Evolutionary conservation across 2,797 vertebrate species (phyloP), one percentile per base, ranked within the genome.

Genomic region (Sarcophilus harrisii): DNA sequence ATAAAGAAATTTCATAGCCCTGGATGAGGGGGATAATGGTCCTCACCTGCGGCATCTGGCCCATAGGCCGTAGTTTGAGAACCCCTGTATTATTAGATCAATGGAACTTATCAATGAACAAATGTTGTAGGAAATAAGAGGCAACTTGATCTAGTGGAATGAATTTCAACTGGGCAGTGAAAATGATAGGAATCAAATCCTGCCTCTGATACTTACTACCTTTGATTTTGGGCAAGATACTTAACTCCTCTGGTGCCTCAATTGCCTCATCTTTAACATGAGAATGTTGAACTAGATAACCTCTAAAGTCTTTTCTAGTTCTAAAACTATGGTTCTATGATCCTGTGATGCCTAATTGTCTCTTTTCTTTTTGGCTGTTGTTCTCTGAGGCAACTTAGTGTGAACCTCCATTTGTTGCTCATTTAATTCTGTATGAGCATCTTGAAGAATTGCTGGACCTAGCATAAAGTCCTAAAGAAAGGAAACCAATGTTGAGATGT

Each of bases 401-500:
- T 95, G 93, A 96, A 95, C 97, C 98, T 98, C 95, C 55, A 95
- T 90, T 95, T 96, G 96, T 96, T 96, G 93, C 91, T 94, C 96
- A 93, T 94, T 94, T 97, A 97, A 97, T 97, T 98, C 97, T 97
- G 97, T 95, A 90, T 8, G 91, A 97, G 94, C 91, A 92, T 97
- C 97, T 96, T 92, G 93, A 97, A 92, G 57, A 95, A 60, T 24
- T 60, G 58, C 0, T 81, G 89, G 30, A 81, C 94, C 92, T 59
- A 89, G 58, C 89, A 97, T 95, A 5, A 97, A 94, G 94, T 96
- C 95, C 94, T 55, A 93, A 57, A 62, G 60, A 91, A 96, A 96
- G 93, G 97, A 98, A 98, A 96, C 32, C 58, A 96, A 97, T 95
- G 93, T 95, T 97, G 97, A 96, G 97, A 97, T 59, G 93, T 97